Evolutionary conservation across 2,113 vertebrate genomes (phyloP).

Genomic region (Spheniscus mendiculus): DNA sequence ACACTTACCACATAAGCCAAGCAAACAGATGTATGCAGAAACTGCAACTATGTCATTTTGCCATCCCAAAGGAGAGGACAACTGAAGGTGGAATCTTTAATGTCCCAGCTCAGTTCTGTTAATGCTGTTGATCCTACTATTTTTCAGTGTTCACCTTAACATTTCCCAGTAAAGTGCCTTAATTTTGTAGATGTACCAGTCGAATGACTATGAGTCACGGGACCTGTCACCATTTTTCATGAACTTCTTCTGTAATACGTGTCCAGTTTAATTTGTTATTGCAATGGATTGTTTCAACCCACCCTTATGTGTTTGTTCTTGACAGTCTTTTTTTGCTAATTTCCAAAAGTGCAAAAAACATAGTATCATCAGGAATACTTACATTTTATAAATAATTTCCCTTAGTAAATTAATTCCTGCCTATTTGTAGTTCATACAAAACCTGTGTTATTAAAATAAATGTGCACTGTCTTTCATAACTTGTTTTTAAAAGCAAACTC

Average conservation of each 20-base stretch:
- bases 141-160: neutral
- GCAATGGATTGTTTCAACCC: neutral
- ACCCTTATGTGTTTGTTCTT: neutral
- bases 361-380: neutral
- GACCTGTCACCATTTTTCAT: neutral
- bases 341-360: neutral
- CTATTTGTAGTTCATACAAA: neutral
- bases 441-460: neutral
- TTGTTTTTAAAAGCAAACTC: neutral
- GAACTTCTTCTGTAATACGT: neutral
- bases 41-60: neutral
- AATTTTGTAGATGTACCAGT: neutral
- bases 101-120: neutral
- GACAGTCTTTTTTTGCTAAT: neutral
- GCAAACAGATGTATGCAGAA: neutral
- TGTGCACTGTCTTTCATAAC: neutral
- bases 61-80: neutral
- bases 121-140: fast-evolving
- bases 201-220: neutral
- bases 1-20: neutral
- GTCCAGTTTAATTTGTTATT: neutral
- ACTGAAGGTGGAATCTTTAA: neutral
- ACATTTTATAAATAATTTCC: neutral
- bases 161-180: neutral
- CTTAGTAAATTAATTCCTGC: neutral